These are phyloP conservation scores for Nyctibius grandis DNA, from an alignment of 2,797 vertebrate species.

Conservation along the genomic window DNA sequence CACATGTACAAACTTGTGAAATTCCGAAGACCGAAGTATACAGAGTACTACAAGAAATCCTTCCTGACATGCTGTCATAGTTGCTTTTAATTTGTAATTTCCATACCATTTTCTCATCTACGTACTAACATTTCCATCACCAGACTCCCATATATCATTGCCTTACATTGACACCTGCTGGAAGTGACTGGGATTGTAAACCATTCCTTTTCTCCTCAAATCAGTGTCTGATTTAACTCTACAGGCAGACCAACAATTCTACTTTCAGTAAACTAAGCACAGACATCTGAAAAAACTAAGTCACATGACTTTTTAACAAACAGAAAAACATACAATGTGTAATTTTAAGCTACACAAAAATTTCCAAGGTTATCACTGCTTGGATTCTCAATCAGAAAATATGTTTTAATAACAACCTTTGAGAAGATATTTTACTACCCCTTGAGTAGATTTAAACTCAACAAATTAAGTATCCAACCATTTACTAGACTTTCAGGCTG, in stretches of 20 bases:
- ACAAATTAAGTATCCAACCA: background rate
- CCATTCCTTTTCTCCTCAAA: background rate
- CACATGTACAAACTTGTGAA: background rate
- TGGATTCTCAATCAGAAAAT: background rate
- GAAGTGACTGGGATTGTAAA: slow-evolving; percentile 58
- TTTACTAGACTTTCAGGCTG: background rate
- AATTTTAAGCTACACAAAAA: background rate
- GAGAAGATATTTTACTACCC: background rate
- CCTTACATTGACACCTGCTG: slow-evolving; percentile 80
- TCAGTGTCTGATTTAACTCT: background rate
- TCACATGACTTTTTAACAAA: background rate
- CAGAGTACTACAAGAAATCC: background rate
- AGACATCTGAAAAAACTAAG: background rate
- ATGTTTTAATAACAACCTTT: background rate
- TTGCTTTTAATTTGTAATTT: slow-evolving; percentile 47
- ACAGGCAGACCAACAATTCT: background rate
- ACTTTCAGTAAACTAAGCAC: background rate
- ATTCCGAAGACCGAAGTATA: background rate
- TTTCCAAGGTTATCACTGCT: background rate
- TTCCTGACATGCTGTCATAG: background rate
- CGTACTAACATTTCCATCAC: background rate
- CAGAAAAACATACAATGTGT: background rate
- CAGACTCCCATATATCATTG: slow-evolving; percentile 63
- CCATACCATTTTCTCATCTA: slow-evolving; percentile 22
- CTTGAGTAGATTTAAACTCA: background rate